Percentiles rank a stretch among this genome's conserved stretches.
Evolutionary conservation across 1,140 invertebrate species (phyloP).

Genomic region (Schlechtendalia chinensis): DNA sequence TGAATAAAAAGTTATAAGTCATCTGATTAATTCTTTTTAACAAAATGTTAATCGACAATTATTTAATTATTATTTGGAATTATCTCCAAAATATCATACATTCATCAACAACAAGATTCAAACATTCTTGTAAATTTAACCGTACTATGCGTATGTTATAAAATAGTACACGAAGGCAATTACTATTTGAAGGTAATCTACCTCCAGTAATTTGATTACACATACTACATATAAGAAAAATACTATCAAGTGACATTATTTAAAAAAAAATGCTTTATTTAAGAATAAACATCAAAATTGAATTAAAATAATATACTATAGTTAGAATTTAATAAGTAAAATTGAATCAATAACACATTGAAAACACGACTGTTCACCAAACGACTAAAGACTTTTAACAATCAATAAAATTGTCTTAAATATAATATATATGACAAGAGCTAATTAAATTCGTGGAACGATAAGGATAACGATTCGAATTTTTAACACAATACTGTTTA

Average conservation of each 20-base stretch:
- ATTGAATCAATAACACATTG: too few relatives aligned
- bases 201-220: constrained; percentile 49
- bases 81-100: constrained; percentile 50
- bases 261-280: background rate
- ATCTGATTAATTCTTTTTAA: too few relatives aligned
- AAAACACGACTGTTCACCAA: too few relatives aligned
- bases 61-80: too few relatives aligned
- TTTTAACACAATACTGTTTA: too few relatives aligned
- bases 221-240: background rate
- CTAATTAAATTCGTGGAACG: too few relatives aligned
- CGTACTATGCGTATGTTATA: constrained; percentile 48
- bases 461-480: too few relatives aligned
- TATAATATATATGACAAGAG: too few relatives aligned
- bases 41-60: too few relatives aligned
- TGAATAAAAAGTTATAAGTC: too few relatives aligned
- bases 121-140: constrained; percentile 47
- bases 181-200: constrained; percentile 50
- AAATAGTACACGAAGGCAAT: constrained; percentile 50
- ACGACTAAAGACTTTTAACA: too few relatives aligned
- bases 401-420: too few relatives aligned
- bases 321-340: background rate
- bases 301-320: background rate
- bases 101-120: constrained; percentile 44
- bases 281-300: background rate
- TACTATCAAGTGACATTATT: background rate